Percentiles rank a stretch among this genome's conserved stretches.
phyloP scores from a whole-genome alignment of 2,113 vertebrate species.

The Setophaga coronata region DNA sequence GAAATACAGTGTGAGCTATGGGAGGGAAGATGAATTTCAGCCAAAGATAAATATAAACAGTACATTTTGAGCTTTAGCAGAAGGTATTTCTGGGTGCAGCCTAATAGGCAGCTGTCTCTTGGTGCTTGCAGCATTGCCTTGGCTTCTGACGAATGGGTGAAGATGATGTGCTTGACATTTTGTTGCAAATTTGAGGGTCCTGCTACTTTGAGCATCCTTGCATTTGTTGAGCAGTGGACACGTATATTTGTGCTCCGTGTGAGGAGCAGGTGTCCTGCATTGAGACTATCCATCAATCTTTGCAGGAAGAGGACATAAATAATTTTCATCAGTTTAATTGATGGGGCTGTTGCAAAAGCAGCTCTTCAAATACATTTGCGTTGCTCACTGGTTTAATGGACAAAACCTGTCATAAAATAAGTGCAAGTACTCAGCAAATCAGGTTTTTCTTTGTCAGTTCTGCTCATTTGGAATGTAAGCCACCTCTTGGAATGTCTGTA shows the following conservation, averaged over 20 bases:
- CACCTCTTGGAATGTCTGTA: not conserved
- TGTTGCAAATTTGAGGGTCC: not conserved
- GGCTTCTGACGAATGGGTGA: not conserved
- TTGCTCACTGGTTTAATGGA: not conserved
- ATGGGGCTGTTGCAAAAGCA: not conserved
- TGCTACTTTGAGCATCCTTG: not conserved
- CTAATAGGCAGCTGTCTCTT: slow-evolving; percentile 22
- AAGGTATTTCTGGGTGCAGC: slow-evolving; percentile 26
- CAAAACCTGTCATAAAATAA: not conserved
- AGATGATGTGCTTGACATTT: not conserved
- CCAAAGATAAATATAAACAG: slow-evolving; percentile 44
- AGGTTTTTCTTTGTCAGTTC: not conserved
- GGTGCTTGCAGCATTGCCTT: not conserved
- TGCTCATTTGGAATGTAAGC: not conserved
- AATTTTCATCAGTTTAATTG: not conserved
- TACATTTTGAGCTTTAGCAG: not conserved
- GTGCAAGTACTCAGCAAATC: not conserved
- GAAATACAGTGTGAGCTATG: not conserved
- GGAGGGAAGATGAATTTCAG: slow-evolving; percentile 15
- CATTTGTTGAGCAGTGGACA: not conserved
- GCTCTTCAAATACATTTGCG: not conserved
- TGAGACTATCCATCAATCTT: not conserved
- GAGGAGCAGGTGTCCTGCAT: not conserved
- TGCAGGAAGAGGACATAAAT: not conserved
- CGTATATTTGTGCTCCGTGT: not conserved